These are phyloP conservation scores for Mareca penelope DNA, from an alignment of 2,797 vertebrate genomes.

Conservation along the genomic window DNA sequence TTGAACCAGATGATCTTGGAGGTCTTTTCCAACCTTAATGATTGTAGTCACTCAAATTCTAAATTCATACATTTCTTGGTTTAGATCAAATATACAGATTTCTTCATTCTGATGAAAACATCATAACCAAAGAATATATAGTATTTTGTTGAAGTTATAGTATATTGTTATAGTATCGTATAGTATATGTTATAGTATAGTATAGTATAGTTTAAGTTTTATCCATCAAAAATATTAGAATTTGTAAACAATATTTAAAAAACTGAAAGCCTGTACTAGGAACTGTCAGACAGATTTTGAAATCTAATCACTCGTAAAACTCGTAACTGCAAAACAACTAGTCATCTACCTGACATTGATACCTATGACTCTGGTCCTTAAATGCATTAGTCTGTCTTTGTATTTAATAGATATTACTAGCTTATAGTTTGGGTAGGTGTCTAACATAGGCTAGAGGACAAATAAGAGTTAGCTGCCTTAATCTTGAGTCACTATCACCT, in stretches of 20 bases:
- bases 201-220: not conserved
- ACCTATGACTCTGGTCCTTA: not conserved
- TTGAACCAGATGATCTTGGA: too few relatives aligned
- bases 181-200: not conserved
- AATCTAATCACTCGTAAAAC: not conserved
- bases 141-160: not conserved
- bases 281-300: not conserved
- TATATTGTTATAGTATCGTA: not conserved
- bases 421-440: not conserved
- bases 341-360: not conserved
- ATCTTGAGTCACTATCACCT: not conserved
- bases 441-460: not conserved
- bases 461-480: not conserved
- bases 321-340: not conserved
- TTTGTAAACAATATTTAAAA: not conserved
- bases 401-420: not conserved
- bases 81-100: not conserved
- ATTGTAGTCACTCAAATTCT: too few relatives aligned
- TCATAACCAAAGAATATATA: not conserved
- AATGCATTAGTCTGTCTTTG: not conserved
- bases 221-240: not conserved
- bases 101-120: not conserved
- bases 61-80: not conserved
- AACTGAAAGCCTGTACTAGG: not conserved
- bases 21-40: too few relatives aligned